A percentile compares a stretch with the other conserved stretches of the same genome.
phyloP scores from a whole-genome alignment of 2,888 invertebrate species.

The Lissocephala sabroskyi region DNA sequence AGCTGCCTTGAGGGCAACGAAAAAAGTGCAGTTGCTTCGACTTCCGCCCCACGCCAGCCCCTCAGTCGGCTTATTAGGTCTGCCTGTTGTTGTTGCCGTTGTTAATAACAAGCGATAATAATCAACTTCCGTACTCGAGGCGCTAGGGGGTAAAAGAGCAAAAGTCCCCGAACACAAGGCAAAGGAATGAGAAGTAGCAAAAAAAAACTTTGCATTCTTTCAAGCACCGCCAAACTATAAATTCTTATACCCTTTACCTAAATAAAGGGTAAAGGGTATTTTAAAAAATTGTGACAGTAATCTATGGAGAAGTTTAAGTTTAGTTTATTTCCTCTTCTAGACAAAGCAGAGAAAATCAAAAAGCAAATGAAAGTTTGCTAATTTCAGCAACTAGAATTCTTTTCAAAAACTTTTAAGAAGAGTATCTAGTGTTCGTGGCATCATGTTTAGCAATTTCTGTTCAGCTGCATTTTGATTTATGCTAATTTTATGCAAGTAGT shows the following conservation, averaged over 20 bases:
- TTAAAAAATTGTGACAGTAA: too few relatives aligned
- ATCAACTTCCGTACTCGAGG: conserved; percentile 62
- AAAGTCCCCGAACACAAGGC: neutral
- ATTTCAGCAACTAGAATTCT: too few relatives aligned
- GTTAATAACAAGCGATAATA: conserved; percentile 68
- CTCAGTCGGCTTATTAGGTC: conserved; percentile 3
- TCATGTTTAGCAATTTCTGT: conserved; percentile 8
- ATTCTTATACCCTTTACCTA: too few relatives aligned
- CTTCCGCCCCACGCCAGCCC: neutral
- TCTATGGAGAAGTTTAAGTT: too few relatives aligned
- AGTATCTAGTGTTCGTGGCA: neutral
- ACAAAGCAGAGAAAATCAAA: too few relatives aligned
- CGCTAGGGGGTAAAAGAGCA: conserved; percentile 15
- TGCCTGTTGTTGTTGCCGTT: conserved; percentile 30
- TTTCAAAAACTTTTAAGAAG: neutral
- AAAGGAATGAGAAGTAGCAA: conserved; percentile 12
- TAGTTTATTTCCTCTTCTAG: too few relatives aligned
- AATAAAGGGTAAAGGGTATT: too few relatives aligned
- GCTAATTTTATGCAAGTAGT: conserved; percentile 45
- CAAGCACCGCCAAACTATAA: conserved; percentile 30
- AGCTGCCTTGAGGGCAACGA: too few relatives aligned
- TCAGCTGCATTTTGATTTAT: conserved; percentile 45
- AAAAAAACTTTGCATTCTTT: conserved; percentile 39
- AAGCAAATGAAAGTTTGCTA: too few relatives aligned
- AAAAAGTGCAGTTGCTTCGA: neutral